Conservation (phyloP, 2,797 vertebrate species). For the Phylloscopus collybita region DNA sequence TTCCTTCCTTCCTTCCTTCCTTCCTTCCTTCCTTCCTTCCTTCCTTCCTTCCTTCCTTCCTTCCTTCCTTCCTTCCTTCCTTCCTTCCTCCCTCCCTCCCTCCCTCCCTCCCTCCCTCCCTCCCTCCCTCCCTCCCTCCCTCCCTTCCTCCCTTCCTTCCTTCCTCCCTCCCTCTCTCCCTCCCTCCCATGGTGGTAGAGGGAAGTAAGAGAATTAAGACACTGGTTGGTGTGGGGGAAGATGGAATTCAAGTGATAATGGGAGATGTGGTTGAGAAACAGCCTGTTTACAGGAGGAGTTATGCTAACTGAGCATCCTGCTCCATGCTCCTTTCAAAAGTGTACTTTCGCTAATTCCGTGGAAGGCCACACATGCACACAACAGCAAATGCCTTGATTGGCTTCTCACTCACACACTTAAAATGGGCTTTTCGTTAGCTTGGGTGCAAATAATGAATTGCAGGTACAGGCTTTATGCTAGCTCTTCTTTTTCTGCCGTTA, state of each 20-base stretch:
- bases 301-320: neutral
- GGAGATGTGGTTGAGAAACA: neutral
- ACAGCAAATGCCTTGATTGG: slow-evolving; percentile 78
- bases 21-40: too few relatives aligned
- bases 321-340: neutral
- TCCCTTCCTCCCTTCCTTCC: too few relatives aligned
- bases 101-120: too few relatives aligned
- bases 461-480: slow-evolving; percentile 69
- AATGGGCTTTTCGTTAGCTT: slow-evolving; percentile 79
- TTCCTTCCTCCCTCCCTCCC: neutral
- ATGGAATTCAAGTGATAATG: neutral
- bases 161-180: too few relatives aligned
- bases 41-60: neutral
- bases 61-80: neutral
- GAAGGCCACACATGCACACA: slow-evolving; percentile 83
- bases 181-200: neutral
- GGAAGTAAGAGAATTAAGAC: neutral
- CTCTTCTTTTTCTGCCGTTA: neutral
- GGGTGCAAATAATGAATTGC: slow-evolving; percentile 72
- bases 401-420: slow-evolving; percentile 79
- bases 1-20: neutral
- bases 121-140: too few relatives aligned
- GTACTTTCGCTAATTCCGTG: slow-evolving; percentile 84
- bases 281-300: neutral
- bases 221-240: neutral